Percentiles rank a stretch among this genome's conserved stretches.
Conservation (phyloP, 2,888 invertebrate species). For the Cylloceria caligata region DNA sequence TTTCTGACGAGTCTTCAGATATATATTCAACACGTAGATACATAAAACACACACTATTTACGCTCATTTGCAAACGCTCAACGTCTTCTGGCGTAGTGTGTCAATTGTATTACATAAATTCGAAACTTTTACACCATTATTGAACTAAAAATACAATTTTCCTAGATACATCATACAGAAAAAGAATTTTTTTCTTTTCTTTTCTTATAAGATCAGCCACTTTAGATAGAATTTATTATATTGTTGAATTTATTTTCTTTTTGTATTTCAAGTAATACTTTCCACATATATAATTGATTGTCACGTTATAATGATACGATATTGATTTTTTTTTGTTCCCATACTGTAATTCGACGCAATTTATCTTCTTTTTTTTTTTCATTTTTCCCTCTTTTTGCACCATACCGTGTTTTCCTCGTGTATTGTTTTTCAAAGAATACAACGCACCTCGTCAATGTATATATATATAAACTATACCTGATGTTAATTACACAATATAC, state of each 20-base stretch:
- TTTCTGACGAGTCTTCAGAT: constrained; percentile 35
- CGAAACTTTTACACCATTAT: not conserved
- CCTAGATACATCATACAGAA: not conserved
- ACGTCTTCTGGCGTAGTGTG: constrained; percentile 10
- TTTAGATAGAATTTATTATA: constrained; percentile 3
- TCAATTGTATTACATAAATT: constrained; percentile 21
- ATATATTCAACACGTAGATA: constrained; percentile 31
- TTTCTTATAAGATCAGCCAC: constrained; percentile 1
- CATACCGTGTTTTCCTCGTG: not conserved
- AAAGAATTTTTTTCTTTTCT: not conserved
- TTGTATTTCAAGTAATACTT: constrained; percentile 13
- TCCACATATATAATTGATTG: constrained; percentile 58
- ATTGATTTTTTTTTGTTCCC: constrained; percentile 63
- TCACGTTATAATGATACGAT: constrained; percentile 59
- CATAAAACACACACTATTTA: constrained; percentile 24
- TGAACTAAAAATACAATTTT: not conserved
- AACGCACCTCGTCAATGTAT: no score
- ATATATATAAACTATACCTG: constrained; percentile 46
- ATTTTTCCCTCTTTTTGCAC: constrained; percentile 4
- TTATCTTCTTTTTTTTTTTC: constrained; percentile 13
- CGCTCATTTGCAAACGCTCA: constrained; percentile 12
- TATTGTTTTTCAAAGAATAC: no score
- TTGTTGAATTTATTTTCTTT: constrained; percentile 10
- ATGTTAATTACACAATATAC: constrained; percentile 48
- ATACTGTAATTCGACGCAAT: constrained; percentile 35